Evolutionary conservation across 2,113 vertebrate genomes (phyloP).

Genomic region (Lepus europaeus): DNA sequence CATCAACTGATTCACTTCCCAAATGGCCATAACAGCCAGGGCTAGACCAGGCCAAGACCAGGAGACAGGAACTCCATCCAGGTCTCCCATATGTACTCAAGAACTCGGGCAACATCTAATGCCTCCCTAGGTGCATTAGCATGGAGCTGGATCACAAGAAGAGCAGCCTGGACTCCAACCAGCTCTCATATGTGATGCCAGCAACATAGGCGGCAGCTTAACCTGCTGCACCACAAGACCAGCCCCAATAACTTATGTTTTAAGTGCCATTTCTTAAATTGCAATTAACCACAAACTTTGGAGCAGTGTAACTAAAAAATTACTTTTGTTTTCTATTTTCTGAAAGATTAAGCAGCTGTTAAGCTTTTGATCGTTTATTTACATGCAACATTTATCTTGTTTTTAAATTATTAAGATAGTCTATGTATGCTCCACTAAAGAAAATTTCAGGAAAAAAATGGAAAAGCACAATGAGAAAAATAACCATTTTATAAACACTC

Average conservation of each 20-base stretch:
- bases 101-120: too few relatives aligned
- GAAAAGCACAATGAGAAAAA: not conserved
- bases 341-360: not conserved
- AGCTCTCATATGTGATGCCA: too few relatives aligned
- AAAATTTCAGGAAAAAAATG: not conserved
- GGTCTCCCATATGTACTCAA: too few relatives aligned
- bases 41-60: too few relatives aligned
- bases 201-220: too few relatives aligned
- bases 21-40: too few relatives aligned
- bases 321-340: not conserved
- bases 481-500: not conserved
- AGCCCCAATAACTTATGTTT: not conserved
- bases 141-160: too few relatives aligned
- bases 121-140: too few relatives aligned
- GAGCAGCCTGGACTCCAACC: too few relatives aligned
- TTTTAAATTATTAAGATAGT: conserved; percentile 4
- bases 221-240: too few relatives aligned
- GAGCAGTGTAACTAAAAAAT: not conserved
- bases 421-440: not conserved
- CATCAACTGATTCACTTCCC: too few relatives aligned
- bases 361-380: not conserved
- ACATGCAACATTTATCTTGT: conserved; percentile 23
- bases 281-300: conserved; percentile 27
- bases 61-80: too few relatives aligned
- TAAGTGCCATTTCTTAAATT: conserved; percentile 12